Percentiles rank a stretch among this genome's conserved stretches.
phyloP scores from a whole-genome alignment of 2,113 vertebrate species.

The Ptilonorhynchus violaceus region DNA sequence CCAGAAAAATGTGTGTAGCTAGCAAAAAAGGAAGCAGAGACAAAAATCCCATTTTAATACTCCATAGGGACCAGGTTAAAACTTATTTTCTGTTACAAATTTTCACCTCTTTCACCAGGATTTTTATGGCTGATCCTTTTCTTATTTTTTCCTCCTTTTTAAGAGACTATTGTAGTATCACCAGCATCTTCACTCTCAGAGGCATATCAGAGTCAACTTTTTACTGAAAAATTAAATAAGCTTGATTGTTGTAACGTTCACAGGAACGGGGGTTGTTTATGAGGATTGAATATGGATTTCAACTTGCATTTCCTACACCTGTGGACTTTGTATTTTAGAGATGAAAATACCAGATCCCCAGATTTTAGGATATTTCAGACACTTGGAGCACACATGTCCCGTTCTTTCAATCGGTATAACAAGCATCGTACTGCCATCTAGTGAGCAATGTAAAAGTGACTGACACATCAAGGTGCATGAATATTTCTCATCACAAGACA shows the following conservation, averaged over 20 bases:
- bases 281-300: neutral
- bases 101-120: neutral
- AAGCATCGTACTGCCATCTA: constrained; percentile 57
- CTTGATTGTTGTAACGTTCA: neutral
- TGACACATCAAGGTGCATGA: neutral
- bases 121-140: neutral
- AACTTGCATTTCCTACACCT: neutral
- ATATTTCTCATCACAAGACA: neutral
- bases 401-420: neutral
- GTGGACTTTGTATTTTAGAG: neutral
- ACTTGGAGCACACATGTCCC: neutral
- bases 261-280: neutral
- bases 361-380: neutral
- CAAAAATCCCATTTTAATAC: neutral
- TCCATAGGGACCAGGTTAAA: neutral
- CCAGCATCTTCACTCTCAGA: neutral
- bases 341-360: neutral
- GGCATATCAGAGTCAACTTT: neutral
- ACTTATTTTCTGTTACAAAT: neutral
- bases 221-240: neutral
- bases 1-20: neutral
- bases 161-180: neutral
- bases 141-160: neutral
- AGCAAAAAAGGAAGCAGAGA: neutral
- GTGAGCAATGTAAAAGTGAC: neutral